Conservation (phyloP, 2,113 vertebrate species). For the Chaenogobius annularis region DNA sequence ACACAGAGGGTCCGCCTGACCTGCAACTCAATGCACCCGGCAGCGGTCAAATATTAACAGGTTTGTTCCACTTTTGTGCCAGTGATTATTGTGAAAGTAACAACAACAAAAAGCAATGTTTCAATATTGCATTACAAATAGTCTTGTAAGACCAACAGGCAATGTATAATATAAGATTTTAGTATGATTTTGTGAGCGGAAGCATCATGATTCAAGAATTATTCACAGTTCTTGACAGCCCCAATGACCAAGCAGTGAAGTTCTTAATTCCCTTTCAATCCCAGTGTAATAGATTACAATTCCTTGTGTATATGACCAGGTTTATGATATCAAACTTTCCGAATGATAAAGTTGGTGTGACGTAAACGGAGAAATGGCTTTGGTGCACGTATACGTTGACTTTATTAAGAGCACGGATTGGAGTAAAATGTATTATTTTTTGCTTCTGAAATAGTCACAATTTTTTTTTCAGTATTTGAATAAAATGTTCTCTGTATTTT, state of each 20-base stretch:
- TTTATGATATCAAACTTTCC: neutral
- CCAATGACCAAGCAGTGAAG: neutral
- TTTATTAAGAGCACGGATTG: neutral
- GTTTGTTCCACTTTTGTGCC: neutral
- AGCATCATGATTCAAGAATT: neutral
- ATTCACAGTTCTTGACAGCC: neutral
- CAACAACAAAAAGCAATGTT: neutral
- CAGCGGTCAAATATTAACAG: conserved; percentile 37
- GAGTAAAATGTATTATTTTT: neutral
- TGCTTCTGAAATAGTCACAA: too few species aligned
- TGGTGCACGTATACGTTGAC: too few species aligned
- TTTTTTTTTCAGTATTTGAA: too few species aligned
- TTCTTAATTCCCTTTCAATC: neutral
- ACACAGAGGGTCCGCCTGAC: conserved; percentile 17
- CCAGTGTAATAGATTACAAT: neutral
- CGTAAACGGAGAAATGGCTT: neutral
- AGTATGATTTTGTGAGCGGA: neutral
- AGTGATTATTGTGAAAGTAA: neutral
- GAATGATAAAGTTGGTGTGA: neutral
- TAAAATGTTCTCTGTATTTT: too few species aligned
- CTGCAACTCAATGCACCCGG: conserved; percentile 1
- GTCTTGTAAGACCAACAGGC: neutral
- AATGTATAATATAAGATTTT: neutral
- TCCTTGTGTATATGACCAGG: neutral
- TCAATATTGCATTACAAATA: neutral